These are phyloP conservation scores for Pitta sordida DNA, from an alignment of 2,113 vertebrate genomes.

Conservation along the genomic window DNA sequence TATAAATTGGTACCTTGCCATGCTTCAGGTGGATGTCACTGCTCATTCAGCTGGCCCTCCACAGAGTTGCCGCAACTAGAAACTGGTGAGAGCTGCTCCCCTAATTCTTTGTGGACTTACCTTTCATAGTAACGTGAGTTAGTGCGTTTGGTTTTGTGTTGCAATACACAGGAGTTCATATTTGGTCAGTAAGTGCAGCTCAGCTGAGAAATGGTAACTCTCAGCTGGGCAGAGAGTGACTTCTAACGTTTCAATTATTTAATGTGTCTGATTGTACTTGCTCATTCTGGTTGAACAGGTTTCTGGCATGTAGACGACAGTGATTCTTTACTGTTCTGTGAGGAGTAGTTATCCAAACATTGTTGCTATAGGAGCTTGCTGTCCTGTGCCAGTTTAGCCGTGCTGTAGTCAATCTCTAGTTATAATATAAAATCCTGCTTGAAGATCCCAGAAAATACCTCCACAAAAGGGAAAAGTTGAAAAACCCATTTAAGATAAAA, in stretches of 20 bases:
- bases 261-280: not conserved
- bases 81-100: not conserved
- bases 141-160: not conserved
- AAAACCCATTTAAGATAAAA: not conserved
- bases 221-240: not conserved
- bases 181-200: not conserved
- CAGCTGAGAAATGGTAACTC: not conserved
- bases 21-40: not conserved
- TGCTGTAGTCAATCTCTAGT: not conserved
- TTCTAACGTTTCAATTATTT: not conserved
- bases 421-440: not conserved
- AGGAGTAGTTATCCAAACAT: not conserved
- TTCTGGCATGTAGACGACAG: not conserved
- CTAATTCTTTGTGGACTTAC: not conserved
- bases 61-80: not conserved
- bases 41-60: not conserved
- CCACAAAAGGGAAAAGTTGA: not conserved
- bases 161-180: not conserved
- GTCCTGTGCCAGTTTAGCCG: not conserved
- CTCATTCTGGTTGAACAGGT: not conserved
- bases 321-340: not conserved
- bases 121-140: no score
- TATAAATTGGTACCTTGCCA: accelerated
- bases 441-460: not conserved
- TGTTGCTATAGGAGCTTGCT: not conserved